These are phyloP conservation scores for Aphidius colemani DNA, from an alignment of 2,888 invertebrate species.

Conservation along the genomic window DNA sequence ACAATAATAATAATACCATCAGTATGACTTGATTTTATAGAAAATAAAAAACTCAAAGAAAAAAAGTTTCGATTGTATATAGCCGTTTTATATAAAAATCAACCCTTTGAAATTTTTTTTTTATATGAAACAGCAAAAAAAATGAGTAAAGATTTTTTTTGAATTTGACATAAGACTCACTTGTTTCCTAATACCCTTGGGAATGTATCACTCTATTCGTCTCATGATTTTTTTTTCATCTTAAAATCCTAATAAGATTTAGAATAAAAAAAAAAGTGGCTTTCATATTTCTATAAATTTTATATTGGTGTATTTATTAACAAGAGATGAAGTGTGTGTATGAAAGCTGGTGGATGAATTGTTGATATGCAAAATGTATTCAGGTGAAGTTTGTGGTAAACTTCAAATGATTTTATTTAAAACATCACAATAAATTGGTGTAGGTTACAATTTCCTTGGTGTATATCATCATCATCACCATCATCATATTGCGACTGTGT, in stretches of 20 bases:
- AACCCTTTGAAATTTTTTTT: neutral
- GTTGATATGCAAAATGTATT: slow-evolving; percentile 34
- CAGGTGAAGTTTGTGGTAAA: slow-evolving; percentile 28
- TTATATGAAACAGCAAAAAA: neutral
- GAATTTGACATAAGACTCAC: neutral
- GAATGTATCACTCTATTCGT: neutral
- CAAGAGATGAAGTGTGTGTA: neutral
- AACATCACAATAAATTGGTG: too few species aligned
- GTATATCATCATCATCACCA: too few species aligned
- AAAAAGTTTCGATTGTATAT: neutral
- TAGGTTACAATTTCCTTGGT: too few species aligned
- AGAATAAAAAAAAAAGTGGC: too few species aligned
- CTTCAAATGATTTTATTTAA: slow-evolving; percentile 7
- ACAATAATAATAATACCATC: neutral
- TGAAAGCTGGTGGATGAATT: neutral
- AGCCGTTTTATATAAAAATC: too few species aligned
- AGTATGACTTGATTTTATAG: neutral
- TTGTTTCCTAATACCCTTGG: neutral
- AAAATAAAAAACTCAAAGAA: neutral
- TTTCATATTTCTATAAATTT: neutral
- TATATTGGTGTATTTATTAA: neutral
- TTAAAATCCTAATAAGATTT: too few species aligned
- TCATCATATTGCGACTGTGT: too few species aligned
- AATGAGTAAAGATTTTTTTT: slow-evolving; percentile 3
- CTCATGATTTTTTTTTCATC: too few species aligned